phyloP scores from a whole-genome alignment of 1,140 invertebrate genomes.

The Bombus polaris region DNA sequence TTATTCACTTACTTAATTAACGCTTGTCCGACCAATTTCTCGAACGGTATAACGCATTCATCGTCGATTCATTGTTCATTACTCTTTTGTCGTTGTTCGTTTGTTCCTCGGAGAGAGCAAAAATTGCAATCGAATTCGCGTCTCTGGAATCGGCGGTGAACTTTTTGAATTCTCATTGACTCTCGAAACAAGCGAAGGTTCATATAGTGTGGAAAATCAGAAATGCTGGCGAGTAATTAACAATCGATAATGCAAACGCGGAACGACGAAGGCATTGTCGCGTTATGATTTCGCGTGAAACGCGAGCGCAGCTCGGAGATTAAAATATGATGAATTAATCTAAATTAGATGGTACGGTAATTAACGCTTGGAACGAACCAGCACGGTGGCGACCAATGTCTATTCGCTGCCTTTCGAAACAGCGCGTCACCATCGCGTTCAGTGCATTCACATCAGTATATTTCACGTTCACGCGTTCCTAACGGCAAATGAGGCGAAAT shows the following conservation, averaged over 20 bases:
- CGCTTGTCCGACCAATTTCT: constrained; percentile 10
- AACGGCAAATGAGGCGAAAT: neutral
- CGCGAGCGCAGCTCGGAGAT: neutral
- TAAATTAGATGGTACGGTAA: constrained; percentile 16
- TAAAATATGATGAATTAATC: constrained; percentile 37
- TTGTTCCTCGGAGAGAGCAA: neutral
- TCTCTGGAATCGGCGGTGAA: neutral
- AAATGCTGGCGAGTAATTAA: constrained; percentile 4
- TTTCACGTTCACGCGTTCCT: neutral
- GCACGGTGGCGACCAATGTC: neutral
- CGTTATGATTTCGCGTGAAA: constrained; percentile 3
- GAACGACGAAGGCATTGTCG: neutral
- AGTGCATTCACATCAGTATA: neutral
- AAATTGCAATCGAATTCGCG: neutral
- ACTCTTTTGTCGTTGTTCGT: constrained; percentile 9
- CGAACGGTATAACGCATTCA: neutral
- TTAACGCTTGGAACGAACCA: neutral
- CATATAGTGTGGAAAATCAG: too few relatives aligned
- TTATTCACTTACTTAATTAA: constrained; percentile 25
- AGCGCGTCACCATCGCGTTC: neutral
- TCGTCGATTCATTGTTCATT: constrained; percentile 18
- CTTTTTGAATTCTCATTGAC: constrained; percentile 22
- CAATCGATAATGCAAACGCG: constrained; percentile 30
- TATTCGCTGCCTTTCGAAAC: neutral
- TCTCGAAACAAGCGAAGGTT: neutral